phyloP scores from a whole-genome alignment of 2,888 invertebrate genomes.

The Hydriomena furcata region DNA sequence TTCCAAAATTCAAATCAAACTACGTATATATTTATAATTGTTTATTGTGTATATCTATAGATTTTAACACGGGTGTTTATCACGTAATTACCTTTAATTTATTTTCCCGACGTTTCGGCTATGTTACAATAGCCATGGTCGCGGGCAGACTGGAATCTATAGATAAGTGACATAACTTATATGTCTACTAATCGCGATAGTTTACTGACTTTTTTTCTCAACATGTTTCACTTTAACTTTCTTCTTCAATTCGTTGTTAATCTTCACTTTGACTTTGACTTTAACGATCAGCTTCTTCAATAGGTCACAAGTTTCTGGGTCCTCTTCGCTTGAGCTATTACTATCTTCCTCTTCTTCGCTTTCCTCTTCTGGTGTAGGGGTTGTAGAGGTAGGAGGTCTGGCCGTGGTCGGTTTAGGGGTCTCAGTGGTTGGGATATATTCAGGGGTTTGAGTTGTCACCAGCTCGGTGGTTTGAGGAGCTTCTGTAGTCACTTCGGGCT shows the following conservation, averaged over 20 bases:
- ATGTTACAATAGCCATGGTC: too few relatives aligned
- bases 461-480: conserved; percentile 12
- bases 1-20: too few relatives aligned
- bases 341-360: conserved; percentile 46
- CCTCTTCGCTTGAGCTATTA: conserved; percentile 45
- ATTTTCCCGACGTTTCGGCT: too few relatives aligned
- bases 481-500: conserved; percentile 24
- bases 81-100: too few relatives aligned
- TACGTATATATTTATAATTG: too few relatives aligned
- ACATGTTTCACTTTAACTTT: conserved; percentile 35
- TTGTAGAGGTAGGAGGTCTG: conserved; percentile 4
- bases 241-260: conserved; percentile 55
- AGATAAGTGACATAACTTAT: too few relatives aligned
- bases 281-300: conserved; percentile 66
- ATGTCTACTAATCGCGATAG: too few relatives aligned
- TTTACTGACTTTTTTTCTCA: too few relatives aligned
- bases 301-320: conserved; percentile 54
- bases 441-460: conserved; percentile 2
- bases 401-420: conserved; percentile 7
- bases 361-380: conserved; percentile 39
- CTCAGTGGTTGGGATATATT: neutral
- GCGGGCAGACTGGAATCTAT: too few relatives aligned
- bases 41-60: too few relatives aligned
- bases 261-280: conserved; percentile 67
- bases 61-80: too few relatives aligned